Base-by-base conservation (phyloP, 2,113 vertebrate genomes). In the Protomyctophum bolini region DNA sequence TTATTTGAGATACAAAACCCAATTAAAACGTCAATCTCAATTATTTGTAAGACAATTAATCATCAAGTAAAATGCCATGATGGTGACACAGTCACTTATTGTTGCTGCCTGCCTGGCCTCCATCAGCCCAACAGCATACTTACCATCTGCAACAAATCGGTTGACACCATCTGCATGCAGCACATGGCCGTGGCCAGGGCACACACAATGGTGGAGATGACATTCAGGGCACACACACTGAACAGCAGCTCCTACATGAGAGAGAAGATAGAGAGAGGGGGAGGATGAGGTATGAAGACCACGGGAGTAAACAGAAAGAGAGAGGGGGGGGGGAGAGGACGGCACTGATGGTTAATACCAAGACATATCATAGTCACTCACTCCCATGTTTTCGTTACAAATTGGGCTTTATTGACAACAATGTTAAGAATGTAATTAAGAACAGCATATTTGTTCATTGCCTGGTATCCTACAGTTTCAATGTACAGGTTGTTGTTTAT, bases 111-210 rank as follows among this genome's bases (percentile, higher is more conserved):
- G 62, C 51, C 14, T 41, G 33, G 33, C 58, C 45, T 73, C 62
- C 56, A 58, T 69, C 57, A 55, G 62, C 14, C 45, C 45, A 66
- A 8, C 66, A 61, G 58, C 29, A 21, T 83, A 94, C 97, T 98
- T 89, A 98, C 97, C 96, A 98, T 96, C 87, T 97, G 97, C 85
- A 99, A 94, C 71, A 98, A 91, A 79, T 99, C 97, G n/a, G 96
- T 93, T 0, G 97, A 98, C 78, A 98, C 96, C 96, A 99, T 98
- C 93, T 99, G 98, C 97, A 98, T 99, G 85, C 98, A 99, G 93
- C 97, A 99, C 95, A 97, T 97, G 55, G 97, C 98, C 0, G 98
- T 99, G 83, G 98, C 98, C 77, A 99, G 86, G 3, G 97, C 97
- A 58, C 98, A 99, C 83, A 99, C 96, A 61, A 99, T 97, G 84